Evolutionary conservation across 1,140 invertebrate genomes (phyloP).

Genomic region (Drosophila simulans): DNA sequence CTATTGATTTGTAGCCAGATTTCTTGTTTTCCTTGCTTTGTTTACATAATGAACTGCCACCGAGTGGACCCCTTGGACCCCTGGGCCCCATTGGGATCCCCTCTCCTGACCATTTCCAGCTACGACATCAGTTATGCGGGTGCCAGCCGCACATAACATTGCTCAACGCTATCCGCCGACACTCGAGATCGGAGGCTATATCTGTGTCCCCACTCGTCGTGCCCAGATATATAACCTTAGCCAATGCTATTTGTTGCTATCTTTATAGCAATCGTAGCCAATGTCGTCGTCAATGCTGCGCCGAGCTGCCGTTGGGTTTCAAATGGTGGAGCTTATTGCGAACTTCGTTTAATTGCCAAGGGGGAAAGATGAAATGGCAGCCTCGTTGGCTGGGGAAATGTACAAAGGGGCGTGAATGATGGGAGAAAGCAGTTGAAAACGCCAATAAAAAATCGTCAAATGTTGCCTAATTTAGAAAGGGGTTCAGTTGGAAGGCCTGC

Average conservation of each 20-base stretch:
- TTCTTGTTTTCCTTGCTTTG: slow-evolving; percentile 77
- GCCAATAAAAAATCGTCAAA: slow-evolving; percentile 18
- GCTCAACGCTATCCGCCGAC: slow-evolving; percentile 30
- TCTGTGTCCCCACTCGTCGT: slow-evolving; percentile 24
- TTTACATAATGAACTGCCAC: slow-evolving; percentile 79
- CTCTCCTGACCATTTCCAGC: slow-evolving; percentile 32
- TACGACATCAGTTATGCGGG: slow-evolving; percentile 59
- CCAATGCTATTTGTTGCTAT: slow-evolving; percentile 70
- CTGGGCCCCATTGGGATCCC: background rate
- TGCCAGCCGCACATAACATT: slow-evolving; percentile 56
- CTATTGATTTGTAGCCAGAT: slow-evolving; percentile 80
- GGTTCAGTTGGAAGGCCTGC: too few species aligned
- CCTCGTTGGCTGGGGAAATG: background rate
- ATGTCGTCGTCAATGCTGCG: slow-evolving; percentile 58
- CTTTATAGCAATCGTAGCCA: slow-evolving; percentile 45
- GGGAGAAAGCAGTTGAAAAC: slow-evolving; percentile 28
- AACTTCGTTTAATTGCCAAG: slow-evolving; percentile 52
- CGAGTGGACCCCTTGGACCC: slow-evolving; percentile 31
- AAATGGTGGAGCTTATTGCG: slow-evolving; percentile 58
- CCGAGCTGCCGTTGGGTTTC: slow-evolving; percentile 49
- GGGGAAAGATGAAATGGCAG: slow-evolving; percentile 29
- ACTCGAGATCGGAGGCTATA: slow-evolving; percentile 41
- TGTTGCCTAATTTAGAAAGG: slow-evolving; percentile 9
- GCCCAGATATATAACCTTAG: slow-evolving; percentile 74
- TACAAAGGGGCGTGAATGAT: slow-evolving; percentile 3